Evolutionary conservation across 2,113 vertebrate species (phyloP), one percentile per base, ranked within the genome.

Genomic region (Verasper variegatus): DNA sequence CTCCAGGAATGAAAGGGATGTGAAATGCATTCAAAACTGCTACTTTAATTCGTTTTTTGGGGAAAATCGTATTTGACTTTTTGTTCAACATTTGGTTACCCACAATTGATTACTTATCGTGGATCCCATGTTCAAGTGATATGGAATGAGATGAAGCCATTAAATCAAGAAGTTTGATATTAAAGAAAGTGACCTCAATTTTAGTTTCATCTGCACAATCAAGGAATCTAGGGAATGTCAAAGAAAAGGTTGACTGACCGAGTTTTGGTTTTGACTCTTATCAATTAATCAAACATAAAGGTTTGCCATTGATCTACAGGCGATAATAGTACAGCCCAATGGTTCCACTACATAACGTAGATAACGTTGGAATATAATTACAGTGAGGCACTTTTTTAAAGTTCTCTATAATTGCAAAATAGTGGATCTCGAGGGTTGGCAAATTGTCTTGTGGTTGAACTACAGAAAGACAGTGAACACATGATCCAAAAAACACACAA

Each of bases 371-470:
- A 5, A 20, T 55, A 3, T 62, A 31, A 11, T 56, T 71, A 68
- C 18, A n/a, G 21, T 26, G 87, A 92, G 91, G 88, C 90, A 92
- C 91, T 92, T 90, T 31, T 82, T 81, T 64, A 10, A 24, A 40
- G 11, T 76, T 78, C 57, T 67, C 52, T 71, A 42, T 56, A 21
- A 63, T 24, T 42, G 59, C 54, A 59, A 60, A 76, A 75, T 24
- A 75, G 47, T n/a, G 67, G 66, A 37, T 85, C 31, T 76, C 5
- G 13, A 61, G 55, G 35, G 76, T 84, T 89, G 85, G 89, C 90
- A 87, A 80, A 70, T 82, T 81, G 82, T 90, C 71, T 27, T 8
- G 17, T 18, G 5, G 23, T 74, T 82, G 64, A 72, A 82, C 9
- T 73, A 27, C 59, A 76, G 35, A 17, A 63, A 67, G 42, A 74